Percentiles rank a stretch among this genome's conserved stretches.
Evolutionary conservation across 1,140 invertebrate genomes (phyloP).

Genomic region (Bombus breviceps): DNA sequence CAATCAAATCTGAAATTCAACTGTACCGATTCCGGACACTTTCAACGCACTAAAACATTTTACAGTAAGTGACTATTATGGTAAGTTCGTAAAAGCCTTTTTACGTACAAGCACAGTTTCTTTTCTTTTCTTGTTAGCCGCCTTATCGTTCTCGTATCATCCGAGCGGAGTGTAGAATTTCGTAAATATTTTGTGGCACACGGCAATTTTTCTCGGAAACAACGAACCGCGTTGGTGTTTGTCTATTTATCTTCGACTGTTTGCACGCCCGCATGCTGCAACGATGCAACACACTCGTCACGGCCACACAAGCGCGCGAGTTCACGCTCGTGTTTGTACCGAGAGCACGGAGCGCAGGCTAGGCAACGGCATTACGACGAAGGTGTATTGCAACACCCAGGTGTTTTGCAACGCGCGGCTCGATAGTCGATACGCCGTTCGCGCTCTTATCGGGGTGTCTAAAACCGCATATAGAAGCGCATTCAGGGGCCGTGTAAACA

Average conservation of each 20-base stretch:
- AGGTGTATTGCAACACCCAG: slow-evolving; percentile 64
- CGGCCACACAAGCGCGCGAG: not conserved
- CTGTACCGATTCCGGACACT: too few species aligned
- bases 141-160: slow-evolving; percentile 27
- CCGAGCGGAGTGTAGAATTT: not conserved
- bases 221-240: slow-evolving; percentile 20
- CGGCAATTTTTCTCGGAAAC: slow-evolving; percentile 32
- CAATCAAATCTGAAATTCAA: too few species aligned
- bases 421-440: slow-evolving; percentile 63
- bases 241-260: slow-evolving; percentile 37
- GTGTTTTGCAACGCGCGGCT: slow-evolving; percentile 62
- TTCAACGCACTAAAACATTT: too few species aligned
- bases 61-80: too few species aligned
- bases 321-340: slow-evolving; percentile 26
- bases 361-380: slow-evolving; percentile 51
- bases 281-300: slow-evolving; percentile 3
- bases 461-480: slow-evolving; percentile 61
- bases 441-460: slow-evolving; percentile 63
- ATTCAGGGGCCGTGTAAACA: slow-evolving; percentile 65
- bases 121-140: not conserved
- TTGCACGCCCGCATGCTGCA: slow-evolving; percentile 47
- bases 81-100: not conserved
- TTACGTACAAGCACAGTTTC: too few species aligned
- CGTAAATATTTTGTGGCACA: slow-evolving; percentile 33
- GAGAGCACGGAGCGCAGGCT: slow-evolving; percentile 5